Conservation (phyloP, 2,888 invertebrate species). For the Neelides folsomi region DNA sequence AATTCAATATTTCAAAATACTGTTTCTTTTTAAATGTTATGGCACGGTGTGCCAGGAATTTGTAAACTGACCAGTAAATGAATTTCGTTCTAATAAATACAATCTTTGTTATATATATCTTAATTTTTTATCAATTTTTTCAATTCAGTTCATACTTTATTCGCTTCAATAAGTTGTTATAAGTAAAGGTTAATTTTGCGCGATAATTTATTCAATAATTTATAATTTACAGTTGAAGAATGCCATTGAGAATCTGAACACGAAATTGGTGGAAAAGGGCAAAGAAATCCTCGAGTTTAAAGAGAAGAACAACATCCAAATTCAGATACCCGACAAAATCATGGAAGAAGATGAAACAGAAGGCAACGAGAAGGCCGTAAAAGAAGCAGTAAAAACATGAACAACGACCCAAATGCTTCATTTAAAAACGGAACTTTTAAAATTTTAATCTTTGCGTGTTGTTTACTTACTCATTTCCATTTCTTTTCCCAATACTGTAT, state of each 20-base stretch:
- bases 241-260: slow-evolving; percentile 62
- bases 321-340: slow-evolving; percentile 54
- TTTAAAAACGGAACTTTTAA: no score
- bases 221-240: slow-evolving; percentile 50
- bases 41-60: no score
- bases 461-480: no score
- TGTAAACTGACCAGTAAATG: not conserved
- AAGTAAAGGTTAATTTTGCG: no score
- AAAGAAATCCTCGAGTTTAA: slow-evolving; percentile 81
- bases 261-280: slow-evolving; percentile 73
- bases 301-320: slow-evolving; percentile 74
- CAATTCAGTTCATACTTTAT: not conserved
- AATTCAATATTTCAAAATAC: no score
- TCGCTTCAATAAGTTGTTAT: no score
- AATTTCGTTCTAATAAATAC: not conserved
- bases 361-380: slow-evolving; percentile 6
- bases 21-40: no score
- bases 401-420: not conserved
- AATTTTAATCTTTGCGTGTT: no score
- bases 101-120: not conserved
- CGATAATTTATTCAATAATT: not conserved
- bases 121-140: not conserved
- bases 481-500: no score
- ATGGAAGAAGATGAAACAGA: slow-evolving; percentile 26
- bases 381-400: slow-evolving; percentile 1